Conservation (phyloP, 1,140 invertebrate species). For the Schmidtea mediterranea region DNA sequence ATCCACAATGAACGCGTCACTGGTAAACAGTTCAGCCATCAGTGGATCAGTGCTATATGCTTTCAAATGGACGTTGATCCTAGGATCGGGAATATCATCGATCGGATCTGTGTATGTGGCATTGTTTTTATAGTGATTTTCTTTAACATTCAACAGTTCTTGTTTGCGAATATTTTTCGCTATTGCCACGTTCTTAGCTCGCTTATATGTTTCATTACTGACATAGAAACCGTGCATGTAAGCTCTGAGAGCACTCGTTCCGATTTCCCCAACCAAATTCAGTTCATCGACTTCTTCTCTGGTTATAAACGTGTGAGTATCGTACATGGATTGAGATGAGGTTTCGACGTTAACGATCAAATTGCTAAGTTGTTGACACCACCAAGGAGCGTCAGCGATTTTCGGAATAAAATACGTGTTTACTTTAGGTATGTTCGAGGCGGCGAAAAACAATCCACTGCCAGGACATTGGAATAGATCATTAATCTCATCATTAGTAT, state of each 20-base stretch:
- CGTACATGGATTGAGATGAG: slow-evolving; percentile 43
- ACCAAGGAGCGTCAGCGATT: slow-evolving; percentile 7
- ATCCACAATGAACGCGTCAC: too few species aligned
- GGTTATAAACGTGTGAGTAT: slow-evolving; percentile 93
- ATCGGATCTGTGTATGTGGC: too few species aligned
- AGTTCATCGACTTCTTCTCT: slow-evolving; percentile 61
- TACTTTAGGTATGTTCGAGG: slow-evolving; percentile 76
- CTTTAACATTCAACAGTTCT: too few species aligned
- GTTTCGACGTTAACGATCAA: neutral
- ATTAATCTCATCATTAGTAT: neutral
- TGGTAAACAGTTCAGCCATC: too few species aligned
- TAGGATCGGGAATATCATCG: too few species aligned
- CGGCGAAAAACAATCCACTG: slow-evolving; percentile 57
- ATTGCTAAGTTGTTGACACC: neutral
- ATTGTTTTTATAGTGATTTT: too few species aligned
- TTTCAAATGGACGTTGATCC: too few species aligned
- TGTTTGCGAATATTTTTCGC: too few species aligned
- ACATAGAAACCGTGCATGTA: slow-evolving; percentile 99
- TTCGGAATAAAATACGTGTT: slow-evolving; percentile 71
- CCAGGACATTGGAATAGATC: neutral
- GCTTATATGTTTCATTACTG: too few species aligned
- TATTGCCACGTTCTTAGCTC: too few species aligned
- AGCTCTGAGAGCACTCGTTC: slow-evolving; percentile 58
- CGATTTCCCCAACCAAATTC: slow-evolving; percentile 55
- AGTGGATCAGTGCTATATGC: too few species aligned